Evolutionary conservation across 2,888 invertebrate genomes (phyloP).

Genomic region (Chloromyia formosa): DNA sequence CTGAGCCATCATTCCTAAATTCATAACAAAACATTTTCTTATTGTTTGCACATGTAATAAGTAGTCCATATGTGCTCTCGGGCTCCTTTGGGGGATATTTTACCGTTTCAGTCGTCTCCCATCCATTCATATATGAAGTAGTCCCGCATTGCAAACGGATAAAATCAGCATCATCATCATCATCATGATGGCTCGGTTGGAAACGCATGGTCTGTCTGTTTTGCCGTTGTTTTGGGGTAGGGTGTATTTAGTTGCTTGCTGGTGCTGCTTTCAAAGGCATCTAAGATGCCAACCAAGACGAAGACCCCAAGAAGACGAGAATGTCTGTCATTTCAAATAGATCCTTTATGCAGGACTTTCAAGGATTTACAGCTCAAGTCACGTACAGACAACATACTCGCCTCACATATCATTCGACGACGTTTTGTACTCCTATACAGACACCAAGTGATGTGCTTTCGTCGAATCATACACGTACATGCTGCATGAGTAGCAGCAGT

Average conservation of each 20-base stretch:
- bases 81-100: neutral
- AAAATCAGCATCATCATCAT: slow-evolving; percentile 5
- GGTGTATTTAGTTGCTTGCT: neutral
- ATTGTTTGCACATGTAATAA: slow-evolving; percentile 46
- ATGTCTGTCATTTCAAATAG: slow-evolving; percentile 24
- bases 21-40: slow-evolving; percentile 48
- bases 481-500: no score
- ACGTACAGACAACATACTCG: slow-evolving; percentile 46
- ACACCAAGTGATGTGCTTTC: slow-evolving; percentile 18
- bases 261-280: neutral
- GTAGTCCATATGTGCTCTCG: neutral
- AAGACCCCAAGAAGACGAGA: slow-evolving; percentile 2
- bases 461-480: no score
- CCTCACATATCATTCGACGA: slow-evolving; percentile 40
- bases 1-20: slow-evolving; percentile 39
- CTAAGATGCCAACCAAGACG: neutral
- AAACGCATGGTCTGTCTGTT: no score
- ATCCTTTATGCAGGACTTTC: slow-evolving; percentile 37
- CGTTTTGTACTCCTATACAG: neutral
- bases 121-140: neutral
- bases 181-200: neutral
- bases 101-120: neutral
- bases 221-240: neutral
- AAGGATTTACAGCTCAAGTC: slow-evolving; percentile 47
- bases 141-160: neutral